phyloP scores from a whole-genome alignment of 2,113 vertebrate species.

The Trinectes maculatus region DNA sequence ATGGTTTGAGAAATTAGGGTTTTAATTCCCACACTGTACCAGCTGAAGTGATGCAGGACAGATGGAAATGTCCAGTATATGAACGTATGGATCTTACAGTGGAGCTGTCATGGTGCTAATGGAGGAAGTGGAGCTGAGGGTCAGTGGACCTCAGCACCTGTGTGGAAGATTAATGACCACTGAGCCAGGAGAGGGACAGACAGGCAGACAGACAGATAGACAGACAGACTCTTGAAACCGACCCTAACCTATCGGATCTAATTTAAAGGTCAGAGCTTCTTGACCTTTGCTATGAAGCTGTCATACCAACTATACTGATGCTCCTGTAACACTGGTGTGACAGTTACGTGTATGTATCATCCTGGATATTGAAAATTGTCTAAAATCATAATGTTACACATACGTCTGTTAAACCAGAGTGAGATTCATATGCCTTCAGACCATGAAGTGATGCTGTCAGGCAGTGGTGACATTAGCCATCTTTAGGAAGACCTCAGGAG shows the following conservation, averaged over 20 bases:
- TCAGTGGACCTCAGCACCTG: slow-evolving; percentile 77
- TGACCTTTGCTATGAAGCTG: slow-evolving; percentile 40
- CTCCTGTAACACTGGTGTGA: neutral
- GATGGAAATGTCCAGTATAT: slow-evolving; percentile 52
- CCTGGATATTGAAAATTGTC: slow-evolving; percentile 18
- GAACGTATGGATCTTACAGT: slow-evolving; percentile 68
- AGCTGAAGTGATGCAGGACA: slow-evolving; percentile 41
- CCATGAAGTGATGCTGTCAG: slow-evolving; percentile 62
- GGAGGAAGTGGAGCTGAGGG: slow-evolving; percentile 77
- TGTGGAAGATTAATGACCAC: slow-evolving; percentile 79
- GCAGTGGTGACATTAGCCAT: slow-evolving; percentile 64
- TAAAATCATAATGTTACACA: slow-evolving; percentile 15
- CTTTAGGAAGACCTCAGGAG: slow-evolving; percentile 73
- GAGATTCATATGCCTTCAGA: slow-evolving; percentile 65
- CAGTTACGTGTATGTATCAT: neutral
- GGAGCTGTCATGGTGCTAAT: slow-evolving; percentile 76
- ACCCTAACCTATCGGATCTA: slow-evolving; percentile 37
- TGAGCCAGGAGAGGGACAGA: slow-evolving; percentile 61
- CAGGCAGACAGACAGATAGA: slow-evolving; percentile 38
- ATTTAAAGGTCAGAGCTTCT: slow-evolving; percentile 44
- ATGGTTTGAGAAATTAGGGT: slow-evolving; percentile 44
- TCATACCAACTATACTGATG: slow-evolving; percentile 25
- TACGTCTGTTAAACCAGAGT: slow-evolving; percentile 13
- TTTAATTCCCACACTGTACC: slow-evolving; percentile 41
- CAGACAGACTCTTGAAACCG: slow-evolving; percentile 33